Conservation (phyloP, 2,113 vertebrate genomes). For the Macrotus californicus region DNA sequence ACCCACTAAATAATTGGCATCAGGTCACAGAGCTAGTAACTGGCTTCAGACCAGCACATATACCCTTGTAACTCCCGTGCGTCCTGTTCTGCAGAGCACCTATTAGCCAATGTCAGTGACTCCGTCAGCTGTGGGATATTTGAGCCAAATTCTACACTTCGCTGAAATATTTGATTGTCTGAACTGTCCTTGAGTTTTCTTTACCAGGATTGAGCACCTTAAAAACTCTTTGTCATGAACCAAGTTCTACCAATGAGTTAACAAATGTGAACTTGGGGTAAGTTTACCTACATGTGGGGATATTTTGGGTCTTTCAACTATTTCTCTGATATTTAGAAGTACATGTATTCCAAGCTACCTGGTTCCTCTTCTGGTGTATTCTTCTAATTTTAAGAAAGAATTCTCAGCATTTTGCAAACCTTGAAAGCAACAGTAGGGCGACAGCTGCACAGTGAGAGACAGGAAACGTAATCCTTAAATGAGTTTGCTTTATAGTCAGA, state of each 20-base stretch:
- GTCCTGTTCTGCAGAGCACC: not conserved
- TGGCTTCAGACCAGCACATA: not conserved
- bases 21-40: not conserved
- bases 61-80: not conserved
- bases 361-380: not conserved
- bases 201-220: not conserved
- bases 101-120: too few species aligned
- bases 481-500: conserved; percentile 61
- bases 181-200: not conserved
- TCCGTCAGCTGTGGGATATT: not conserved
- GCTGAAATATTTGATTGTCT: not conserved
- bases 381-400: conserved; percentile 27
- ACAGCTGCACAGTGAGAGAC: conserved; percentile 59
- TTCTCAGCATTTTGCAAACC: conserved; percentile 9
- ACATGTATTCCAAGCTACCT: not conserved
- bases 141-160: not conserved
- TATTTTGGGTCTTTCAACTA: not conserved
- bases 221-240: not conserved
- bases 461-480: conserved; percentile 60
- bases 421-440: conserved; percentile 29
- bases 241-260: not conserved
- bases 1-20: not conserved
- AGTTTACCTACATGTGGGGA: not conserved
- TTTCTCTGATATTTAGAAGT: not conserved
- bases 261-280: not conserved